Evolutionary conservation across 2,888 invertebrate species (phyloP).

Genomic region (Steinernema hermaphroditum): DNA sequence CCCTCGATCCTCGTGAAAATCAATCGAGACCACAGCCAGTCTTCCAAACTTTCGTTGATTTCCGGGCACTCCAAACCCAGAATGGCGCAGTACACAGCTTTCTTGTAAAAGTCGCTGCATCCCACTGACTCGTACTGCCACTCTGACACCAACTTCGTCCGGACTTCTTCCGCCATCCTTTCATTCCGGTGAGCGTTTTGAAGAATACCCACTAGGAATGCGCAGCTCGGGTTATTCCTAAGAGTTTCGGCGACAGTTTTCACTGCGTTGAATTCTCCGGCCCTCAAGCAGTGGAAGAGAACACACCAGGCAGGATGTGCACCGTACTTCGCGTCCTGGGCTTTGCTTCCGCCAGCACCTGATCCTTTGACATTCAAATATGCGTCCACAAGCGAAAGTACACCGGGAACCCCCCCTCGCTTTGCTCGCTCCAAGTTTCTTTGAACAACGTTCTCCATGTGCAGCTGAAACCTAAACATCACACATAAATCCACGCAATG

Average conservation of each 20-base stretch:
- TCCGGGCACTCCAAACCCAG: slow-evolving; percentile 55
- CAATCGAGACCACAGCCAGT: slow-evolving; percentile 64
- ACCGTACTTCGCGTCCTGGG: slow-evolving; percentile 44
- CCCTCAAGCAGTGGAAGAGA: slow-evolving; percentile 42
- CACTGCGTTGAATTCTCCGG: slow-evolving; percentile 44
- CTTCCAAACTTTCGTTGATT: slow-evolving; percentile 57
- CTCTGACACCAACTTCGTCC: slow-evolving; percentile 58
- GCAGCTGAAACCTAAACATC: slow-evolving; percentile 43
- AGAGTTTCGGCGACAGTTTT: slow-evolving; percentile 41
- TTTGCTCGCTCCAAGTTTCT: slow-evolving; percentile 55
- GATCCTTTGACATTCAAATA: slow-evolving; percentile 54
- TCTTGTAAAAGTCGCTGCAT: slow-evolving; percentile 55
- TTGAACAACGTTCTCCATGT: slow-evolving; percentile 59
- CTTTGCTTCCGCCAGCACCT: background rate
- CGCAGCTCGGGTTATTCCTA: slow-evolving; percentile 40
- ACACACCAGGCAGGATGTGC: slow-evolving; percentile 48
- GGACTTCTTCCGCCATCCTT: slow-evolving; percentile 40
- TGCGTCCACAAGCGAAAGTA: slow-evolving; percentile 55
- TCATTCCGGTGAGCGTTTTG: slow-evolving; percentile 18
- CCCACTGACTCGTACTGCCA: slow-evolving; percentile 58
- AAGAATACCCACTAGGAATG: slow-evolving; percentile 37
- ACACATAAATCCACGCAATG: background rate
- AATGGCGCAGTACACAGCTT: slow-evolving; percentile 56
- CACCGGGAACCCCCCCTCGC: slow-evolving; percentile 63
- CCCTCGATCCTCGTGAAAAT: slow-evolving; percentile 54